Evolutionary conservation across 2,797 vertebrate species (phyloP).

Genomic region (Cyclopterus lumpus): DNA sequence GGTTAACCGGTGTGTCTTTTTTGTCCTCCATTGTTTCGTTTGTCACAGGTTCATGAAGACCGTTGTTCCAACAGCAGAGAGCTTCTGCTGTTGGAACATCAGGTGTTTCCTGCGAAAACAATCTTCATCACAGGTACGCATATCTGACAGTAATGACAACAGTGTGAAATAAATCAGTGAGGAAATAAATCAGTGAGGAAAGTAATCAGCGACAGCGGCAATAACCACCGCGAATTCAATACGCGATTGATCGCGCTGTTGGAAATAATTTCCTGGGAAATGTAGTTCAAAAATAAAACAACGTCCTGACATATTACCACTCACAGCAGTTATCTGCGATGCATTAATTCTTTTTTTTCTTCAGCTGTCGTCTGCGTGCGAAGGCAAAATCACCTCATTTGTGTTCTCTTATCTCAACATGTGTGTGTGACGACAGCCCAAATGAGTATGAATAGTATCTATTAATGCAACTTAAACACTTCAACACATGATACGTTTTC

Average conservation of each 20-base stretch:
- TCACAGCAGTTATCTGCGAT: neutral
- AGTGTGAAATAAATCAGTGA: neutral
- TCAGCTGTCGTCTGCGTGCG: neutral
- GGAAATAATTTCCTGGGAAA: neutral
- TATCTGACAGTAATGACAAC: neutral
- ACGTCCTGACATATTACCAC: neutral
- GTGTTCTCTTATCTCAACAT: neutral
- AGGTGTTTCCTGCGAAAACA: neutral
- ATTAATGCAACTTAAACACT: neutral
- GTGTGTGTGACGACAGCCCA: too few relatives aligned
- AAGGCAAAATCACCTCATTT: neutral
- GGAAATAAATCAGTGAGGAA: neutral
- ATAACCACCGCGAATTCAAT: neutral
- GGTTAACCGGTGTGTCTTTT: neutral
- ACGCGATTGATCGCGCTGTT: neutral
- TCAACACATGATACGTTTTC: neutral
- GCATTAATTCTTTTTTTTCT: neutral
- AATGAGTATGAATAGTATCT: neutral
- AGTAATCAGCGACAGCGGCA: neutral
- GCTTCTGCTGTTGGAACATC: neutral
- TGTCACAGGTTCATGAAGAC: neutral
- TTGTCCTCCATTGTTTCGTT: neutral
- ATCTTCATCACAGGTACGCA: neutral
- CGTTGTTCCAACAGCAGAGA: neutral
- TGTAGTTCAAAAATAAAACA: neutral